Percentiles rank a stretch among this genome's conserved stretches.
These are phyloP conservation scores for Paedocypris sp. DNA, from an alignment of 2,113 vertebrate genomes.

Conservation along the genomic window DNA sequence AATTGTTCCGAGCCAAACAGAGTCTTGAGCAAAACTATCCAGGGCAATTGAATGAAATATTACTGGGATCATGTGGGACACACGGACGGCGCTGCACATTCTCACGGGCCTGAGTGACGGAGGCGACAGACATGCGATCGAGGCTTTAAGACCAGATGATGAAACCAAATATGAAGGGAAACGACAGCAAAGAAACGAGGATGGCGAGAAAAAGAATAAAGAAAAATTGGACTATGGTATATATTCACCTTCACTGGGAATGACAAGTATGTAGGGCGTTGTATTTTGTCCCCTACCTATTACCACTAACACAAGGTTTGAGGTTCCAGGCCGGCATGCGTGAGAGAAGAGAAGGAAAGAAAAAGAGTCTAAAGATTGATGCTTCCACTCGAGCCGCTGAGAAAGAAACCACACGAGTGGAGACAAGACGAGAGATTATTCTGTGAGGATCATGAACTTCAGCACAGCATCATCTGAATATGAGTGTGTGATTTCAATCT, in stretches of 20 bases:
- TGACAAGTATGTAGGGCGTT: slow-evolving; percentile 81
- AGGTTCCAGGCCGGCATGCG: slow-evolving; percentile 87
- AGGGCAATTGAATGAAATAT: slow-evolving; percentile 14
- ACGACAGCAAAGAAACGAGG: slow-evolving; percentile 9
- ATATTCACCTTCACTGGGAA: slow-evolving; percentile 97
- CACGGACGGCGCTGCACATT: slow-evolving; percentile 1
- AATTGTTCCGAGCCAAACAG: slow-evolving; percentile 17
- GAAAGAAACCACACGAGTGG: slow-evolving; percentile 11
- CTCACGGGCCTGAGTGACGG: background rate
- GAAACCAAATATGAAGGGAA: slow-evolving; percentile 26
- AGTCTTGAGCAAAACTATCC: slow-evolving; percentile 36
- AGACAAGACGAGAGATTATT: slow-evolving; percentile 5
- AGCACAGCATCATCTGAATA: no score
- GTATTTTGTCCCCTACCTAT: slow-evolving; percentile 93
- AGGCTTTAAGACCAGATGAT: background rate
- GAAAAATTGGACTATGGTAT: slow-evolving; percentile 60
- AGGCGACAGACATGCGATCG: slow-evolving; percentile 49
- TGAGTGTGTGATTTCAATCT: no score
- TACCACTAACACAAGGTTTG: slow-evolving; percentile 90
- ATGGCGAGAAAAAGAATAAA: slow-evolving; percentile 42
- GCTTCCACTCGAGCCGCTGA: slow-evolving; percentile 41
- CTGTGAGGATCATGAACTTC: no score
- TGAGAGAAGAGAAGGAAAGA: slow-evolving; percentile 59
- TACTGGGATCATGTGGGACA: slow-evolving; percentile 20
- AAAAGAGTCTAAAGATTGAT: slow-evolving; percentile 51